Evolutionary conservation across 2,888 invertebrate genomes (phyloP), one percentile per base, ranked within the genome.

Genomic region (Caenorhabditis sp.): DNA sequence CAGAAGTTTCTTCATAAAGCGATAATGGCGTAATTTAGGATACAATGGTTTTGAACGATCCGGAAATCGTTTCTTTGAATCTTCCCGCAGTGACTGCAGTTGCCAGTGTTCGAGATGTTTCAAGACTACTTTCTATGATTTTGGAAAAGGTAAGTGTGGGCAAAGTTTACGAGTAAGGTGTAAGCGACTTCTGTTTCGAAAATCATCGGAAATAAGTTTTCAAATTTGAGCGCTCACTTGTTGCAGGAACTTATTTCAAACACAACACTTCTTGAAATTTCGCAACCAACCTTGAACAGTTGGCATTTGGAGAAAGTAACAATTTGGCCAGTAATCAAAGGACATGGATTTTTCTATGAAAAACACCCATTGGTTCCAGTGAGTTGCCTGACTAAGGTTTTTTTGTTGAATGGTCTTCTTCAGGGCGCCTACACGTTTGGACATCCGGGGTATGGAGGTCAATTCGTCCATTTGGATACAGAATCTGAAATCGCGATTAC

Each of bases 261-360:
- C 56, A 38, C 49, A 1, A 89, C 90, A 8, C 74, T 91, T 14
- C 64, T 68, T 8, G 63, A 82, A 19, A 80, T 91, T 8, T 70
- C 79, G 2, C 26, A 59, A 10, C 91, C 91, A 7, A 89, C 88
- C 1, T 68, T 91, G 16, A 85, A 90, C 51, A 84, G 81, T 28
- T 91, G 91, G 91, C 91, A 91, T 79, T 70, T 87, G 7, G 91
- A 91, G 59, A 86, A 88, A 72, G 88, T 88, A 5, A 87, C 88
- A 2, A 76, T 90, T 28, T 91, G 89, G 85, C 91, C 91, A 19
- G 85, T 91, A 1, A 85, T 88, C 59, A 91, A 91, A 77, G 91
- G 91, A n/a, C 85, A 89, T 61, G 90, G 91, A 10, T 91, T 91
- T 81, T 90, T 91, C 80, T 91, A 89, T 66, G 91, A 91, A 22